phyloP scores from a whole-genome alignment of 92 coral and sea anemone species.

The Epizoanthus scotinus region DNA sequence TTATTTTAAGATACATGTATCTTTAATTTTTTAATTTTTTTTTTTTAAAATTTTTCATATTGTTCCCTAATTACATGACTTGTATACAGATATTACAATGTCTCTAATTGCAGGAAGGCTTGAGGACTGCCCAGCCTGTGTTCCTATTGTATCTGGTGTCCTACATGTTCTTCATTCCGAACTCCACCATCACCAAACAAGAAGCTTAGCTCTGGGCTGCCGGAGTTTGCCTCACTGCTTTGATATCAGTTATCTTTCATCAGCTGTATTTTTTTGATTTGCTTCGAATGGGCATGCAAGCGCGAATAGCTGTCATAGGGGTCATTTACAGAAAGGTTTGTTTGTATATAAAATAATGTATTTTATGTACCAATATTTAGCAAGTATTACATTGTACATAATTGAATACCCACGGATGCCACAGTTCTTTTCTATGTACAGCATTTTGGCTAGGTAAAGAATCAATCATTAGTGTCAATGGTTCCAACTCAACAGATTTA shows the following conservation, averaged over 20 bases:
- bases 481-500: no score
- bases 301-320: constrained; percentile 68
- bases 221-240: constrained; percentile 46
- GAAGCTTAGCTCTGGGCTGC: constrained; percentile 70
- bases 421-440: background rate
- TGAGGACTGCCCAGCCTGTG: constrained; percentile 59
- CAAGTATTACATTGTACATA: background rate
- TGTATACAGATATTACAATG: no score
- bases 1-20: no score
- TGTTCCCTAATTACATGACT: no score
- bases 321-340: constrained; percentile 78
- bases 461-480: no score
- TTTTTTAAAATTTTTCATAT: no score
- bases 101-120: constrained; percentile 51
- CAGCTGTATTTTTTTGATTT: constrained; percentile 64
- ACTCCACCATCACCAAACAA: constrained; percentile 47
- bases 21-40: no score
- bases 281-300: constrained; percentile 75
- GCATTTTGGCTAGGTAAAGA: no score
- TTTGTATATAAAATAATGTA: background rate
- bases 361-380: background rate
- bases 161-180: constrained; percentile 68
- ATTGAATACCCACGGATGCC: background rate
- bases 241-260: constrained; percentile 59
- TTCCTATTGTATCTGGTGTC: constrained; percentile 70